A percentile compares a stretch with the other conserved stretches of the same genome.
Conservation (phyloP, 2,888 invertebrate genomes). For the Malthinus seriepunctatus region DNA sequence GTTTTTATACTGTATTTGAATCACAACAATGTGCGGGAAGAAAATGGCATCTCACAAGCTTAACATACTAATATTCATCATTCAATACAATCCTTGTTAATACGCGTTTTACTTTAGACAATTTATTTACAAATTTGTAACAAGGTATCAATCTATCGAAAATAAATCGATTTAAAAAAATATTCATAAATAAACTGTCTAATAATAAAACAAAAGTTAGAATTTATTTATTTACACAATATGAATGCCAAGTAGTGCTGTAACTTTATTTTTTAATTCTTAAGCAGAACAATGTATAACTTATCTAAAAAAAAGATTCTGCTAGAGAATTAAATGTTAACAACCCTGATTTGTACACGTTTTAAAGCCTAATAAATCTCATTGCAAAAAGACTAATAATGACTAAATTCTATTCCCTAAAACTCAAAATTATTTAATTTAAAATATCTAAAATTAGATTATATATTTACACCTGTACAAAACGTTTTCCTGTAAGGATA, state of each 20-base stretch:
- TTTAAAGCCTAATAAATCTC: slow-evolving; percentile 23
- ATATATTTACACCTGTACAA: too few species aligned
- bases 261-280: slow-evolving; percentile 13
- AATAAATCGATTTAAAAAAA: neutral
- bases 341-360: slow-evolving; percentile 20
- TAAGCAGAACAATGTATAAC: slow-evolving; percentile 8
- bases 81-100: slow-evolving; percentile 22
- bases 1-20: slow-evolving; percentile 19
- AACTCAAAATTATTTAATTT: slow-evolving; percentile 8
- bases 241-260: slow-evolving; percentile 18
- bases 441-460: too few species aligned
- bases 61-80: slow-evolving; percentile 23
- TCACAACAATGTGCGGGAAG: slow-evolving; percentile 31
- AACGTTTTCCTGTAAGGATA: too few species aligned
- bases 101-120: slow-evolving; percentile 5
- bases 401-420: slow-evolving; percentile 11
- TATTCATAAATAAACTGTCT: slow-evolving; percentile 7
- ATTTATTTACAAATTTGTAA: slow-evolving; percentile 1
- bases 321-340: slow-evolving; percentile 9
- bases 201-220: neutral
- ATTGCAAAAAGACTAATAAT: slow-evolving; percentile 16
- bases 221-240: slow-evolving; percentile 13
- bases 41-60: slow-evolving; percentile 29
- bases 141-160: too few species aligned
- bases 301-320: slow-evolving; percentile 1